Conservation (phyloP, 2,113 vertebrate species). For the Odobenus rosmarus region DNA sequence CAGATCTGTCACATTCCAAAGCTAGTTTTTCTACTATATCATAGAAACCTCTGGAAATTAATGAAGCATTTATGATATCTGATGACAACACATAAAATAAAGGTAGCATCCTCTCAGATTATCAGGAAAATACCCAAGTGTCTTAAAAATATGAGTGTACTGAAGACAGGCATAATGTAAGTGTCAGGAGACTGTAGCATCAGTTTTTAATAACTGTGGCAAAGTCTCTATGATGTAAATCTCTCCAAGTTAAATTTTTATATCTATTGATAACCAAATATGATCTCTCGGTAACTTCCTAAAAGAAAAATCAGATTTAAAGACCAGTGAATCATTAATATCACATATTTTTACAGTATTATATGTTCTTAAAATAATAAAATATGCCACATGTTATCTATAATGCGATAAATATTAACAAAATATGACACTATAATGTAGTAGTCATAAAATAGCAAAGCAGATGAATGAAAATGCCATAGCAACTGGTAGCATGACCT, state of each 20-base stretch:
- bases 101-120: background rate
- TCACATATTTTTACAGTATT: background rate
- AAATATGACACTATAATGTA: background rate
- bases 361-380: background rate
- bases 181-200: background rate
- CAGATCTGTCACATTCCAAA: background rate
- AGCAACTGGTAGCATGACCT: background rate
- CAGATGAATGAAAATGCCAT: background rate
- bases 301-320: slow-evolving; percentile 23
- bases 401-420: background rate
- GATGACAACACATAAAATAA: background rate
- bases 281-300: background rate
- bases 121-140: background rate
- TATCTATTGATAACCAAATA: background rate
- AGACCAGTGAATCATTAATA: background rate
- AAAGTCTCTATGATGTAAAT: background rate
- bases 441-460: background rate
- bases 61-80: background rate
- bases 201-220: background rate
- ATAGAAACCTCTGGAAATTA: background rate
- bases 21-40: background rate
- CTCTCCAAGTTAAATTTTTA: background rate
- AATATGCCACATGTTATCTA: background rate
- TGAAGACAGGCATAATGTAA: background rate
- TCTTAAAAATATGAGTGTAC: background rate